These are phyloP conservation scores for Polydrusus tereticollis DNA, from an alignment of 2,888 invertebrate genomes.

Conservation along the genomic window DNA sequence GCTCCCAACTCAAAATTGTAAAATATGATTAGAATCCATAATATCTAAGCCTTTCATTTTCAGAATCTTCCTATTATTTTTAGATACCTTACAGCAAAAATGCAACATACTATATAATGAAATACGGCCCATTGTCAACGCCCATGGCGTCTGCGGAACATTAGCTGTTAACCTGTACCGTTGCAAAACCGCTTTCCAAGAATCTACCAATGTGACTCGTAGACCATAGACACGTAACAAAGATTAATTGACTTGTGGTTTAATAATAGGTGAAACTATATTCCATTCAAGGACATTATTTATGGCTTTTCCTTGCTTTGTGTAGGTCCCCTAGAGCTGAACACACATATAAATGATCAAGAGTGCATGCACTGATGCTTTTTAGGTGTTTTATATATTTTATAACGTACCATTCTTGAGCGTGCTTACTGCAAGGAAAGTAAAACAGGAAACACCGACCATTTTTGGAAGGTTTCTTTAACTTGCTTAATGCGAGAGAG, in stretches of 20 bases:
- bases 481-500: no score
- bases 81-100: no score
- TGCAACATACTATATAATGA: background rate
- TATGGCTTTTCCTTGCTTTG: conserved; percentile 18
- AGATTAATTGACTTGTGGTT: conserved; percentile 25
- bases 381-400: no score
- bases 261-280: conserved; percentile 31
- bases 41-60: no score
- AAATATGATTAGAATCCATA: no score
- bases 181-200: conserved; percentile 26
- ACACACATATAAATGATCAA: background rate
- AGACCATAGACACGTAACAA: conserved; percentile 26
- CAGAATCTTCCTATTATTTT: no score
- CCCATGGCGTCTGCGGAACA: background rate
- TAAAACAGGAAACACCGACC: no score
- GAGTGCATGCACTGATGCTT: background rate
- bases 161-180: conserved; percentile 25
- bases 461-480: no score
- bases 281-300: conserved; percentile 31
- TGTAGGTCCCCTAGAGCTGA: conserved; percentile 18
- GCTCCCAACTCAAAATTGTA: no score
- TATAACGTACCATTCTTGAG: no score
- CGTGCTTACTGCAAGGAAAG: no score
- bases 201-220: conserved; percentile 18
- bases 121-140: background rate